Percentiles rank a stretch among this genome's conserved stretches.
phyloP scores from a whole-genome alignment of 2,888 invertebrate genomes.

The Oscheius myriophilus region DNA sequence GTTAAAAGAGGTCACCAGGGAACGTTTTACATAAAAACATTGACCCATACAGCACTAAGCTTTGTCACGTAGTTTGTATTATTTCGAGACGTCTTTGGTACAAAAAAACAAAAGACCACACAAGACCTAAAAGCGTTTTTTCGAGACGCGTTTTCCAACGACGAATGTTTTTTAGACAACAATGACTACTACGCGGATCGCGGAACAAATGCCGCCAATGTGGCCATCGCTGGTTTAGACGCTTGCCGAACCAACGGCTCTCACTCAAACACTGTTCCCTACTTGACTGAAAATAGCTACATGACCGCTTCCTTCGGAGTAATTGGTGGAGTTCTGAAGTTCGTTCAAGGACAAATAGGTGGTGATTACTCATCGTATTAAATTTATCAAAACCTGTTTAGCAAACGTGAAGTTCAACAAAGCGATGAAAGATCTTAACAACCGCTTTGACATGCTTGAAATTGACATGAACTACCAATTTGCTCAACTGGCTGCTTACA shows the following conservation, averaged over 20 bases:
- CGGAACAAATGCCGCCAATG: constrained; percentile 5
- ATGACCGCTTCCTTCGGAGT: background rate
- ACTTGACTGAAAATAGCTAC: constrained; percentile 4
- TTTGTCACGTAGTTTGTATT: too few species aligned
- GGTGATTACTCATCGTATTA: too few species aligned
- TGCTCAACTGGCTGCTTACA: background rate
- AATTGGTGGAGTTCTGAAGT: background rate
- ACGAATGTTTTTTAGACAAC: too few species aligned
- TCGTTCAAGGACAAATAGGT: too few species aligned
- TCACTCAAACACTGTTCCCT: background rate
- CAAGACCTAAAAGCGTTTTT: too few species aligned
- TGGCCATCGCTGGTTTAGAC: background rate
- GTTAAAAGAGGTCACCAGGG: too few species aligned
- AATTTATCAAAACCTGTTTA: background rate
- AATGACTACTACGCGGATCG: too few species aligned
- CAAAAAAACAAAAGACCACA: too few species aligned
- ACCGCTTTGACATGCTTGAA: constrained; percentile 11
- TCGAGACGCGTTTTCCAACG: too few species aligned
- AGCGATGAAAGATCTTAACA: background rate
- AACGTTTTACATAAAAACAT: too few species aligned
- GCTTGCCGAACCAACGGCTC: background rate
- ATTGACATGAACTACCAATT: constrained; percentile 3
- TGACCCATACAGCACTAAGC: too few species aligned
- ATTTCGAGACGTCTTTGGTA: too few species aligned
- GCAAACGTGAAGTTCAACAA: constrained; percentile 2